Evolutionary conservation across 2,888 invertebrate genomes (phyloP).

Genomic region (Eristalis tenax): DNA sequence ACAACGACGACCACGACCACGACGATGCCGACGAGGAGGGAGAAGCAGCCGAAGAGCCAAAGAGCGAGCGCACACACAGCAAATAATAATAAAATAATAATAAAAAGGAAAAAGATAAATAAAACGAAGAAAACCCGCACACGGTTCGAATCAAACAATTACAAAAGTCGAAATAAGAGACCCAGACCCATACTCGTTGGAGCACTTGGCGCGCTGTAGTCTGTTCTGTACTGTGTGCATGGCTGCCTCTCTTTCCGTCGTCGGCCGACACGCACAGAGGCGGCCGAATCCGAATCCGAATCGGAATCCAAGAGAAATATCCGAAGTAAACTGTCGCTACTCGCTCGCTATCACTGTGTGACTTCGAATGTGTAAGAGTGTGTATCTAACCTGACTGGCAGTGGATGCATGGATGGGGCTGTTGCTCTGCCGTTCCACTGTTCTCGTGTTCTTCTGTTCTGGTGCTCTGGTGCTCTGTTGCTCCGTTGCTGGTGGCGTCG

Average conservation of each 20-base stretch:
- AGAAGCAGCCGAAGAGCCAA: constrained; percentile 19
- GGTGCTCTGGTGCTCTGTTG: background rate
- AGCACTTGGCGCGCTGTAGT: constrained; percentile 23
- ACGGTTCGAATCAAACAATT: constrained; percentile 70
- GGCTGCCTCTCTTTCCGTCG: constrained; percentile 38
- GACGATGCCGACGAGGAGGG: constrained; percentile 46
- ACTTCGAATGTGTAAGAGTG: constrained; percentile 3
- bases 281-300: background rate
- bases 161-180: constrained; percentile 70
- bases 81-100: constrained; percentile 68
- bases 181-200: constrained; percentile 33
- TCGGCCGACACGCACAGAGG: background rate
- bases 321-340: constrained; percentile 52
- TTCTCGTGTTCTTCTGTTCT: background rate
- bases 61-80: constrained; percentile 56
- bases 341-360: constrained; percentile 11
- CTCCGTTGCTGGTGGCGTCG: constrained; percentile 23
- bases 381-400: background rate
- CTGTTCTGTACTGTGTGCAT: background rate
- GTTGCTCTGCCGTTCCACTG: background rate
- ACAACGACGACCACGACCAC: constrained; percentile 9
- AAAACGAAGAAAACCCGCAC: constrained; percentile 65
- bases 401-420: constrained; percentile 16
- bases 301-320: constrained; percentile 57
- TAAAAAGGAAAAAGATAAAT: constrained; percentile 39